Conservation (phyloP, 2,888 invertebrate genomes). For the Heteromurus nitidus region DNA sequence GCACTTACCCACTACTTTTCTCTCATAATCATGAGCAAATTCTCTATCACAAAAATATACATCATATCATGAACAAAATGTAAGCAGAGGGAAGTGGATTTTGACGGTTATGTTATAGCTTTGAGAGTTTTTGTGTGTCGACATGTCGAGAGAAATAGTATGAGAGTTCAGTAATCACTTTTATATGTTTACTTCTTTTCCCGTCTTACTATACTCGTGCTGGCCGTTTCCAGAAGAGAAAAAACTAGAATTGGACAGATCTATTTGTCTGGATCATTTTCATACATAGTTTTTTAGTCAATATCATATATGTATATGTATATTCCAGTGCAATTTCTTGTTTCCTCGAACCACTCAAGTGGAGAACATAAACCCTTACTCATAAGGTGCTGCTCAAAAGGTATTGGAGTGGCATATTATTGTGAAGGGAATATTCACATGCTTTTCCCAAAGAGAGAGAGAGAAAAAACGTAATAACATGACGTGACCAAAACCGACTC, state of each 20-base stretch:
- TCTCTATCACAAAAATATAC: conserved; percentile 21
- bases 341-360: too few relatives aligned
- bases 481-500: background rate
- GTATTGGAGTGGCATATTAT: background rate
- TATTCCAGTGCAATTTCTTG: too few relatives aligned
- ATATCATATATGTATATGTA: too few relatives aligned
- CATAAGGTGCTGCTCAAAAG: too few relatives aligned
- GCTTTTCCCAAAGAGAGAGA: background rate
- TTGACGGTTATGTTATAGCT: conserved; percentile 28
- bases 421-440: background rate
- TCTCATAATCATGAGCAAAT: conserved; percentile 51
- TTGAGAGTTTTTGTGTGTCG: conserved; percentile 21
- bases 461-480: conserved; percentile 6
- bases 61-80: conserved; percentile 13
- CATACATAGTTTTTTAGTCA: background rate
- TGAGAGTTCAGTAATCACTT: conserved; percentile 30
- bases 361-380: too few relatives aligned
- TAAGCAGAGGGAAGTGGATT: conserved; percentile 34
- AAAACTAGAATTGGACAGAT: too few relatives aligned
- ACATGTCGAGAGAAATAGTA: conserved; percentile 15
- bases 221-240: background rate
- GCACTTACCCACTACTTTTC: conserved; percentile 35
- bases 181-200: background rate
- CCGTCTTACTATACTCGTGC: background rate
- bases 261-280: background rate